Evolutionary conservation across 2,888 invertebrate species (phyloP).

Genomic region (Trachelus iudaicus): DNA sequence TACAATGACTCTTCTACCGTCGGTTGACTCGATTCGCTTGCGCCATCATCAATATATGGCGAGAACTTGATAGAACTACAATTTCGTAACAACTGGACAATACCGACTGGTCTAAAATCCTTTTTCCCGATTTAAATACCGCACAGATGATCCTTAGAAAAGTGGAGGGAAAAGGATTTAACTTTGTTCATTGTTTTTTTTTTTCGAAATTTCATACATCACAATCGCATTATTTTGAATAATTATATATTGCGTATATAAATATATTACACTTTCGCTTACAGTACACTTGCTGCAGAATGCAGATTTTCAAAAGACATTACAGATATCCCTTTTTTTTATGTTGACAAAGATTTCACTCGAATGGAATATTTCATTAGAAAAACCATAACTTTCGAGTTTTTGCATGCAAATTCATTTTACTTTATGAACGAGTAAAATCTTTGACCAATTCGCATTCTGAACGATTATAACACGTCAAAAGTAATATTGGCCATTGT

Average conservation of each 20-base stretch:
- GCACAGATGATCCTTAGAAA: no score
- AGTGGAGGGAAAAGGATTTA: not conserved
- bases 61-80: not conserved
- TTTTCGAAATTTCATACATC: not conserved
- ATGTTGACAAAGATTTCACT: not conserved
- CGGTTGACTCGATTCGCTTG: not conserved
- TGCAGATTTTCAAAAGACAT: constrained; percentile 31
- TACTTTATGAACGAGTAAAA: not conserved
- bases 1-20: not conserved
- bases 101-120: not conserved
- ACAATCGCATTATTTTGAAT: not conserved
- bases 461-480: not conserved
- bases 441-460: not conserved
- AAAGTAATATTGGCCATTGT: not conserved
- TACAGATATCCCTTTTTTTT: not conserved
- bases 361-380: not conserved
- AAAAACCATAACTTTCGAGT: not conserved
- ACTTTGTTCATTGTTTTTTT: not conserved
- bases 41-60: not conserved
- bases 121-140: not conserved
- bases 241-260: constrained; percentile 49
- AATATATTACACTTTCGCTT: constrained; percentile 58
- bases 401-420: not conserved
- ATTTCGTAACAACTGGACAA: not conserved
- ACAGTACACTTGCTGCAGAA: constrained; percentile 53